Base-by-base conservation (phyloP, 2,113 vertebrate genomes). In the Heterotis niloticus region DNA sequence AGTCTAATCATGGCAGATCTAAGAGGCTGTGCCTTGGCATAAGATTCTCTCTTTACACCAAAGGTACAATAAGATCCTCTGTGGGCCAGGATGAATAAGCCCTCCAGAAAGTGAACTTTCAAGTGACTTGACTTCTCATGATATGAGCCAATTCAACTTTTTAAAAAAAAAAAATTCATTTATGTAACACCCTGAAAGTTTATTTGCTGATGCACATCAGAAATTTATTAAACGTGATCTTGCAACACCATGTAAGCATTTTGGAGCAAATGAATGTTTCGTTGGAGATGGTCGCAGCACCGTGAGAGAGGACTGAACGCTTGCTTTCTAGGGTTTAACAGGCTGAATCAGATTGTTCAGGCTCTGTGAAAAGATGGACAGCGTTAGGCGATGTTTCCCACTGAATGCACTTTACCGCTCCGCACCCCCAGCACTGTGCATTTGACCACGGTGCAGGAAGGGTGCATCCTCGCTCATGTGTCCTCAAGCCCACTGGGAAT, bases 1-100 rank as follows among this genome's bases (percentile, higher is more conserved):
- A 91, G 89, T 90, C 86, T 90, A 92, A 94, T 93, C 91, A 91
- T 86, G 80, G 90, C 88, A 90, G 91, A 92, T 92, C 90, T 89
- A 83, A 90, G 89, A 88, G 87, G 88, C 82, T 91, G 88, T 89
- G 92, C 83, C 84, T 80, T 51, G 75, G 0, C 91, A 91, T 91
- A 90, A 90, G 90, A 92, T 92, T 89, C 81, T 86, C 83, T 89
- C 76, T 90, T 91, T 90, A 92, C 90, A 83, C 86, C 84, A 86
- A 75, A 83, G 88, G 84, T 88, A 85, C 82, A 81, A 80, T 85
- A 78, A 83, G 75, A 85, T 80, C 77, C 34, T 75, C 80, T 80
- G 77, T 5, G 83, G 82, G 82, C 74, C 82, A 7, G 78, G 69
- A 83, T 13, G 23, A 28, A 76, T 64, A 60, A 44, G 75, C 68